Evolutionary conservation across 2,113 vertebrate species (phyloP).

Genomic region (Indicator indicator): DNA sequence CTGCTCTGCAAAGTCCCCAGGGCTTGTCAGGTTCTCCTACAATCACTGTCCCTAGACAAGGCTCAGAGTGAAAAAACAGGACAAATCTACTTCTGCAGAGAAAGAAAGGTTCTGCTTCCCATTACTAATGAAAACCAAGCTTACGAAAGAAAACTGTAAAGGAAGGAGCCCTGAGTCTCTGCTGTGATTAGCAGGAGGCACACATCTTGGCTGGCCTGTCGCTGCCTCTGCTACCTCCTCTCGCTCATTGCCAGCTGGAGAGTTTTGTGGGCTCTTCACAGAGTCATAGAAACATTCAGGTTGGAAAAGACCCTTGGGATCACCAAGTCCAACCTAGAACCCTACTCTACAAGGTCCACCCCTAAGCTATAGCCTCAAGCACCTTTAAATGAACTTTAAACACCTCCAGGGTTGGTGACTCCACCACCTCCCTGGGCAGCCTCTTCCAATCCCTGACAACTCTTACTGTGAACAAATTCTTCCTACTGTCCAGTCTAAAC

Average conservation of each 20-base stretch:
- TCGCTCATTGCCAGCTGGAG: background rate
- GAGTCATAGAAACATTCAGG: too few relatives aligned
- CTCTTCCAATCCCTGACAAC: too few relatives aligned
- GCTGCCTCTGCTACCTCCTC: background rate
- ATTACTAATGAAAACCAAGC: background rate
- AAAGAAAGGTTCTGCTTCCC: background rate
- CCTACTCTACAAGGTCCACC: too few relatives aligned
- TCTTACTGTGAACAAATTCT: too few relatives aligned
- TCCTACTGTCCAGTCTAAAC: too few relatives aligned
- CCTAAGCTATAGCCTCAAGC: too few relatives aligned
- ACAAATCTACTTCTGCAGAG: background rate
- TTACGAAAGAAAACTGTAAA: background rate
- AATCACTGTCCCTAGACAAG: background rate
- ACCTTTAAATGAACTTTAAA: too few relatives aligned
- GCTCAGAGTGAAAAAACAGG: background rate
- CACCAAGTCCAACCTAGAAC: too few relatives aligned
- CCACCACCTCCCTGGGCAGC: too few relatives aligned
- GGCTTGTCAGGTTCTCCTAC: conserved; percentile 9
- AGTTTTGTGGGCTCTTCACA: background rate
- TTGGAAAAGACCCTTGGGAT: too few relatives aligned
- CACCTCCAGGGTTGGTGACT: too few relatives aligned
- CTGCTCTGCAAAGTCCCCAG: background rate
- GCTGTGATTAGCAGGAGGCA: background rate
- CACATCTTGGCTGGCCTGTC: background rate
- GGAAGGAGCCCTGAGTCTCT: background rate